phyloP scores from a whole-genome alignment of 2,888 invertebrate species.

The Cosmia pyralina region DNA sequence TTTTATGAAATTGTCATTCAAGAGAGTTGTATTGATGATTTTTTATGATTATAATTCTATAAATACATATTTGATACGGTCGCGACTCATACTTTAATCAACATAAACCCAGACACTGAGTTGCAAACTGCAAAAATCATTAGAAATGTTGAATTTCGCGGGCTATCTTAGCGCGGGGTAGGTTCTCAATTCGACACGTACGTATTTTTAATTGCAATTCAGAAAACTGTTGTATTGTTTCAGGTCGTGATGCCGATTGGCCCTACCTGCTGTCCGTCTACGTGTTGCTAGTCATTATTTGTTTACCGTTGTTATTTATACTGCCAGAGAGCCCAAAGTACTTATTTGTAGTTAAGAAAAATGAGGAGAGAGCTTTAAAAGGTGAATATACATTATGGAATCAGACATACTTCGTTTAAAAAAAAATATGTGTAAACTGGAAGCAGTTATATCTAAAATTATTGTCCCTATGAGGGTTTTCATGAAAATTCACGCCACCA shows the following conservation, averaged over 20 bases:
- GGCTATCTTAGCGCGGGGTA: no score
- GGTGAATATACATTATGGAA: constrained; percentile 82
- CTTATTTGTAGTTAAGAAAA: constrained; percentile 92
- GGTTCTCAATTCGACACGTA: not conserved
- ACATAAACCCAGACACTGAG: no score
- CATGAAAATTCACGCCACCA: no score
- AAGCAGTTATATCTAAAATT: no score
- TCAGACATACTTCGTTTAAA: not conserved
- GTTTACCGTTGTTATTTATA: constrained; percentile 91
- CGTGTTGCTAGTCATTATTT: constrained; percentile 92
- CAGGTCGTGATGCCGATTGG: constrained; percentile 93
- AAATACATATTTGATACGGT: no score
- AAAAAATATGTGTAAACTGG: not conserved
- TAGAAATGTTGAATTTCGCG: no score
- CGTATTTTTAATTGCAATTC: not conserved
- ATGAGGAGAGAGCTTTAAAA: constrained; percentile 92
- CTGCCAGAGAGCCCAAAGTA: constrained; percentile 98
- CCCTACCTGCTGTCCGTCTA: constrained; percentile 94
- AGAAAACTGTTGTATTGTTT: constrained; percentile 9
- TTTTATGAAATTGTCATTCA: no score
- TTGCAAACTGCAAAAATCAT: no score
- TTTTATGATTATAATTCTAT: no score
- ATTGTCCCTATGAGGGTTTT: no score
- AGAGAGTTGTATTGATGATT: no score
- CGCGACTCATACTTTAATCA: no score